phyloP scores from a whole-genome alignment of 2,113 vertebrate genomes.

The Anolis carolinensis region DNA sequence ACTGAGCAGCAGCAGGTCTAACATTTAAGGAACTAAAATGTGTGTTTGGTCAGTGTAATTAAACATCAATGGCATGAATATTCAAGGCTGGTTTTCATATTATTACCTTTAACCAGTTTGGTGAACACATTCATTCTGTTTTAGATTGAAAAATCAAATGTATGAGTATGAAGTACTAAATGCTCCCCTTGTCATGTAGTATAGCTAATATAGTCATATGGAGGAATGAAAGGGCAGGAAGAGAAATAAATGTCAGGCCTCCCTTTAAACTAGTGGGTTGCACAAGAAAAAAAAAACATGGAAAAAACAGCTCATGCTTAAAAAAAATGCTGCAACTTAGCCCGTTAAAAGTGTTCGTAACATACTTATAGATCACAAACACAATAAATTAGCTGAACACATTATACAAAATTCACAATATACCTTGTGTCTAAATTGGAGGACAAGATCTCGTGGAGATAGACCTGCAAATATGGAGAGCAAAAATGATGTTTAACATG shows the following conservation, averaged over 20 bases:
- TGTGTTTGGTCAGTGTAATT: background rate
- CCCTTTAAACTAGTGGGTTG: background rate
- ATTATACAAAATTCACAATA: background rate
- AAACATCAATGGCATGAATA: background rate
- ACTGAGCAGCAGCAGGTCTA: too few species aligned
- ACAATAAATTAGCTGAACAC: background rate
- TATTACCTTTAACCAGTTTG: background rate
- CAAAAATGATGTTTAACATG: conserved; percentile 11
- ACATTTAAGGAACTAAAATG: too few species aligned
- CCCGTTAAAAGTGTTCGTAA: background rate
- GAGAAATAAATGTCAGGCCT: background rate
- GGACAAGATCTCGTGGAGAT: conserved; percentile 94
- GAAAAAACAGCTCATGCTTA: background rate
- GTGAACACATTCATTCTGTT: background rate
- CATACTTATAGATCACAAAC: background rate
- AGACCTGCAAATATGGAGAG: conserved; percentile 80
- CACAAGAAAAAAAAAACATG: background rate
- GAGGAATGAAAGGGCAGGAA: too few species aligned
- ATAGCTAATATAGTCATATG: background rate
- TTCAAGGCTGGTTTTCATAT: background rate
- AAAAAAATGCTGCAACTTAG: background rate
- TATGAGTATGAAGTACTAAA: background rate
- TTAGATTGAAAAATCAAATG: background rate
- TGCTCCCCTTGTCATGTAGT: background rate
- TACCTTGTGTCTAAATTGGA: conserved; percentile 98